Evolutionary conservation across 2,888 invertebrate genomes (phyloP), one percentile per base, ranked within the genome.

Genomic region (Idaea biselata): DNA sequence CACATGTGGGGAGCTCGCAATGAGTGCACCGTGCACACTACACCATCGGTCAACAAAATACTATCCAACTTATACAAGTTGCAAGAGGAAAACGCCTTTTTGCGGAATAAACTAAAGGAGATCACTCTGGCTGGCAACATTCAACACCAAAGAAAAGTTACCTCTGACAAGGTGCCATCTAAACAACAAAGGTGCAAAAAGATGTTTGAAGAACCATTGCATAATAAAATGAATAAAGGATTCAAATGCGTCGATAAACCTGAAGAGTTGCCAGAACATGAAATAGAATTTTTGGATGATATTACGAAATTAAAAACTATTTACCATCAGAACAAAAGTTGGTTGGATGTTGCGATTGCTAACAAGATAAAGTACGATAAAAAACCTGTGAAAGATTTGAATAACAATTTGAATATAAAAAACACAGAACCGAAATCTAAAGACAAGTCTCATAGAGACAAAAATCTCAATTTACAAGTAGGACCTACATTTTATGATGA

Each of bases 1-100:
- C 92, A 93, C 69, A 89, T 92, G 84, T 93, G 93, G 93, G 93
- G 92, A 58, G 90, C 85, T 32, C 87, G 82, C 71, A 86, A 91
- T 73, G 92, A 93, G 64, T 93, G 93, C 70, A 73, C 80, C 18
- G 68, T 84, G 63, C 83, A 87, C 56, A 78, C 83, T 58, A 73
- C 82, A 63, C 87, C 91, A 57, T 87, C 91, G 63, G 86, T 93
- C 14, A 93, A 91, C 69, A 90, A 91, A 80, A 86, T 93, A 65
- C 72, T 93, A 61, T 91, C 91, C 16, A 92, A 90, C 73, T 78
- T 93, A 58, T 93, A 93, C 68, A 92, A 93, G 75, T 75, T 93
- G 32, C 91, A 93, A 76, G 91, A 92, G 75, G 93, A 93, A 79
- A 93, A 93, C 79, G 82, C 87, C 60, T 89, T 85, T 74, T 78